Conservation (phyloP, 2,888 invertebrate genomes). For the Lepidocyrtinus sp. region DNA sequence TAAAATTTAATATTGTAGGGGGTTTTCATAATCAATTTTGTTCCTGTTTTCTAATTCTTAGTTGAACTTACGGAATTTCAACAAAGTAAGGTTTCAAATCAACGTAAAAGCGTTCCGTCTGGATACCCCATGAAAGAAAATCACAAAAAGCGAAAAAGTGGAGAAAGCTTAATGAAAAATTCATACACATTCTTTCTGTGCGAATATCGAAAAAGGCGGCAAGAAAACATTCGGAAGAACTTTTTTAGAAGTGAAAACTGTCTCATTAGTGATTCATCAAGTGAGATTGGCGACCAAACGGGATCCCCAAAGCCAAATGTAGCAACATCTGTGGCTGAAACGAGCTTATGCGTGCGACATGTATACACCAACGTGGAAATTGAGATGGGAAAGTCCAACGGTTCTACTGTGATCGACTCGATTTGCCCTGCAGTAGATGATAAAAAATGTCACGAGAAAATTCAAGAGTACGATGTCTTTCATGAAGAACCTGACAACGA, state of each 20-base stretch:
- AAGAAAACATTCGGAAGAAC: slow-evolving; percentile 41
- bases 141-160: too few relatives aligned
- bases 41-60: too few relatives aligned
- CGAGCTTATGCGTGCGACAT: background rate
- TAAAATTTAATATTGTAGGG: too few relatives aligned
- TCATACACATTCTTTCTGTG: slow-evolving; percentile 52
- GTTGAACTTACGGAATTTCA: too few relatives aligned
- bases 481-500: background rate
- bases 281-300: background rate
- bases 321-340: background rate
- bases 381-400: background rate
- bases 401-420: background rate
- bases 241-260: slow-evolving; percentile 64
- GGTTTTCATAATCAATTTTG: too few relatives aligned
- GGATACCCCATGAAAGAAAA: too few relatives aligned
- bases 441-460: background rate
- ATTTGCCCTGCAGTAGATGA: background rate
- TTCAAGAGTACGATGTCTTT: background rate
- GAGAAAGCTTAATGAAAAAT: slow-evolving; percentile 46
- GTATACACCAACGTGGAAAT: background rate
- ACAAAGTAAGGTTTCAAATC: too few relatives aligned
- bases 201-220: slow-evolving; percentile 57
- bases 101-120: too few relatives aligned
- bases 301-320: slow-evolving; percentile 3
- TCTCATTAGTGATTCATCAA: slow-evolving; percentile 19